phyloP scores from a whole-genome alignment of 2,888 invertebrate genomes.

The Archaeoteleia sp. region DNA sequence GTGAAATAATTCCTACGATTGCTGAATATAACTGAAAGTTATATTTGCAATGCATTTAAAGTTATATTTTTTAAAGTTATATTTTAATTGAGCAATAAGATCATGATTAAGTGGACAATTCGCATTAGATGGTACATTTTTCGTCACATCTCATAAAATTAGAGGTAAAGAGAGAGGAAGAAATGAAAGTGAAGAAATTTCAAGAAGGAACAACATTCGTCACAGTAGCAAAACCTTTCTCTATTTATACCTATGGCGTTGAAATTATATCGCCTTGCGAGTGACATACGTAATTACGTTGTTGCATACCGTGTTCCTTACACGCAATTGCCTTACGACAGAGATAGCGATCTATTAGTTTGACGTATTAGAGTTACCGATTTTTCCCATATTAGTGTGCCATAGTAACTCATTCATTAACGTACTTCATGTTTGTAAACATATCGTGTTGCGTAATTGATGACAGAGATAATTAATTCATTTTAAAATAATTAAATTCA shows the following conservation, averaged over 20 bases:
- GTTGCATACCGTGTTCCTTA: slow-evolving; percentile 48
- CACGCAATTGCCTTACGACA: slow-evolving; percentile 54
- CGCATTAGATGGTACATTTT: no score
- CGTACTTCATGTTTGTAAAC: no score
- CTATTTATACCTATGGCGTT: slow-evolving; percentile 45
- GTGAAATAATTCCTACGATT: no score
- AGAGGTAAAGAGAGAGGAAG: slow-evolving; percentile 39
- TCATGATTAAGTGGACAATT: no score
- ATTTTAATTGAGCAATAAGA: no score
- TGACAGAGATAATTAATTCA: slow-evolving; percentile 4
- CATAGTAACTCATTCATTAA: slow-evolving; percentile 20
- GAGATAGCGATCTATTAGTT: slow-evolving; percentile 52
- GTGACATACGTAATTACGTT: slow-evolving; percentile 52
- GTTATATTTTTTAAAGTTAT: no score
- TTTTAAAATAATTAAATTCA: slow-evolving; percentile 2
- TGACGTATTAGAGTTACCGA: slow-evolving; percentile 51
- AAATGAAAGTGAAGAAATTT: slow-evolving; percentile 55
- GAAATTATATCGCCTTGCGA: slow-evolving; percentile 46
- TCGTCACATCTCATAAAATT: slow-evolving; percentile 33
- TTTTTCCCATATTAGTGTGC: slow-evolving; percentile 39
- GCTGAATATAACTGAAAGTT: no score
- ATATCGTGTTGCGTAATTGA: slow-evolving; percentile 13
- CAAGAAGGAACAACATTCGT: slow-evolving; percentile 51
- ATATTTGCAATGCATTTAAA: no score
- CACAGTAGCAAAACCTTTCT: slow-evolving; percentile 52